phyloP scores from a whole-genome alignment of 2,113 vertebrate species.

The Zosterops lateralis region DNA sequence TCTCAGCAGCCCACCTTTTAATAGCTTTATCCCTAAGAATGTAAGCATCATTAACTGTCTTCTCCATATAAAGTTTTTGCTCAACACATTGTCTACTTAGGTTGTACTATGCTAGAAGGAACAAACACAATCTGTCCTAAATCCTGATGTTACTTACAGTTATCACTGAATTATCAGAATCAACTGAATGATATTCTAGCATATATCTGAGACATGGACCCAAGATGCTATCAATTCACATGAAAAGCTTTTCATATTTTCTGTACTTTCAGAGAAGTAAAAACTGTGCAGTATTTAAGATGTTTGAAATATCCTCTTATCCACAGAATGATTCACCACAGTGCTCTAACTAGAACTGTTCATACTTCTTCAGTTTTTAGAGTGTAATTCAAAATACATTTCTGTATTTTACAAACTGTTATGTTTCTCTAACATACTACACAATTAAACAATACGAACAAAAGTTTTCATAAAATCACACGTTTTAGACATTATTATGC shows the following conservation, averaged over 20 bases:
- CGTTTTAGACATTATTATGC: background rate
- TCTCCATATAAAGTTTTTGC: background rate
- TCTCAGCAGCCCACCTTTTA: background rate
- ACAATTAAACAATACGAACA: background rate
- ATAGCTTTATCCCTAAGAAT: background rate
- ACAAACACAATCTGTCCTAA: background rate
- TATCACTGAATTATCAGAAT: background rate
- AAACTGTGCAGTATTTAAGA: background rate
- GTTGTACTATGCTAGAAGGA: background rate
- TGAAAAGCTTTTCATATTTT: background rate
- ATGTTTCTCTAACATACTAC: background rate
- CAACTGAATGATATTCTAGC: background rate
- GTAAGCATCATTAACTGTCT: background rate
- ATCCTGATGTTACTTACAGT: background rate
- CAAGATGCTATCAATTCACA: background rate
- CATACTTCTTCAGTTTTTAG: background rate
- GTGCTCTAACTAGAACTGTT: background rate
- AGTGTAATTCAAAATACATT: background rate
- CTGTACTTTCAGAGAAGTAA: background rate
- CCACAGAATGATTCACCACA: background rate
- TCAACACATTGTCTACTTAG: background rate
- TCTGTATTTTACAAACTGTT: background rate
- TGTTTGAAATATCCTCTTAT: background rate
- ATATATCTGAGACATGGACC: background rate
- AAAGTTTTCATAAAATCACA: background rate